A percentile compares a stretch with the other conserved stretches of the same genome.
phyloP scores from a whole-genome alignment of 2,888 invertebrate genomes.

The Macrophya alboannulata region DNA sequence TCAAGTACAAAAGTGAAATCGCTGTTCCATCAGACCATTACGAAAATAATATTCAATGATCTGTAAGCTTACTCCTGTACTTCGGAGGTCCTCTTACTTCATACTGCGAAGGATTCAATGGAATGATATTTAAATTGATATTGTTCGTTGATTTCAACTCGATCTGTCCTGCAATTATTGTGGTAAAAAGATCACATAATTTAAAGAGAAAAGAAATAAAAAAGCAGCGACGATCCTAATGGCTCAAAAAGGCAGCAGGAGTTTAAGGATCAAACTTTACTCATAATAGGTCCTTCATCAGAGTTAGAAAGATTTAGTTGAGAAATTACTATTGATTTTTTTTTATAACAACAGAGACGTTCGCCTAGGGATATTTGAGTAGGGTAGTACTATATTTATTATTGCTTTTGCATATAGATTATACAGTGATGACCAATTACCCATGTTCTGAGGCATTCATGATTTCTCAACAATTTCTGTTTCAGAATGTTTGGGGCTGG shows the following conservation, averaged over 20 bases:
- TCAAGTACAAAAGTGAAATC: not conserved
- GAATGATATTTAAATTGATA: not conserved
- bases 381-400: not conserved
- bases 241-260: not conserved
- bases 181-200: no score
- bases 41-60: not conserved
- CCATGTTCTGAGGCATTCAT: constrained; percentile 92
- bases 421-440: constrained; percentile 80
- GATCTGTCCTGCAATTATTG: not conserved
- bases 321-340: not conserved
- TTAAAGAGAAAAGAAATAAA: not conserved
- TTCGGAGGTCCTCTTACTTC: not conserved
- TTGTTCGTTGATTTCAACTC: not conserved
- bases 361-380: not conserved
- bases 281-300: not conserved
- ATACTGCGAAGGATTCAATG: not conserved
- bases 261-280: not conserved
- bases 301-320: not conserved
- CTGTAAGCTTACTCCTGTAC: not conserved
- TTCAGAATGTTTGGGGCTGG: constrained; percentile 67
- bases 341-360: not conserved
- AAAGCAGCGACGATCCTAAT: not conserved
- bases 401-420: constrained; percentile 1
- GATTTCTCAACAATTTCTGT: constrained; percentile 71
- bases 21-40: not conserved